phyloP scores from a whole-genome alignment of 2,888 invertebrate species.

The Philhelius pedissequus region DNA sequence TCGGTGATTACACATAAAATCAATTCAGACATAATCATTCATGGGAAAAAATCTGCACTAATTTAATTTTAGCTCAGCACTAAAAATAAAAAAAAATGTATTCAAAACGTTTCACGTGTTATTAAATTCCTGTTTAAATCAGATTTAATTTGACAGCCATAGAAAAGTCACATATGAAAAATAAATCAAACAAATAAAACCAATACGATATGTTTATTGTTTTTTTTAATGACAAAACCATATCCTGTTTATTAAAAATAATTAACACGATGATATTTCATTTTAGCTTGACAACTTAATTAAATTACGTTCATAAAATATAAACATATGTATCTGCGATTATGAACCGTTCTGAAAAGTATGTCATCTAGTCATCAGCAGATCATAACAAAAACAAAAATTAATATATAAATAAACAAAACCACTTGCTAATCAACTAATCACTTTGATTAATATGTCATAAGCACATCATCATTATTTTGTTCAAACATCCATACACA shows the following conservation, averaged over 20 bases:
- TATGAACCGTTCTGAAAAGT: conserved; percentile 6
- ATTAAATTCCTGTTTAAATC: no score
- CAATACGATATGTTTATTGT: conserved; percentile 7
- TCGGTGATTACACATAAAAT: no score
- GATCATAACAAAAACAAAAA: neutral
- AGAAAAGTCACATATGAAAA: neutral
- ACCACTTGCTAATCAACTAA: conserved; percentile 40
- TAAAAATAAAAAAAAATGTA: no score
- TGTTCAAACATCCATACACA: neutral
- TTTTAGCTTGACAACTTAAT: conserved; percentile 35
- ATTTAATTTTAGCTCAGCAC: no score
- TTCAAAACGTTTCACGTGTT: no score
- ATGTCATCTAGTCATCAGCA: conserved; percentile 40
- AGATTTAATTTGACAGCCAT: neutral
- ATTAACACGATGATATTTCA: conserved; percentile 11
- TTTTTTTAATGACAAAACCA: conserved; percentile 4
- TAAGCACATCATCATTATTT: conserved; percentile 48
- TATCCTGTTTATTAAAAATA: neutral
- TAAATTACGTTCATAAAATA: neutral
- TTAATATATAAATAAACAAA: conserved; percentile 8
- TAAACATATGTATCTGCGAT: conserved; percentile 28
- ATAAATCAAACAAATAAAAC: neutral
- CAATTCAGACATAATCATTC: no score
- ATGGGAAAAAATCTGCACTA: no score
- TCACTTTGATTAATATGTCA: conserved; percentile 63